Conservation (phyloP, 1,140 invertebrate genomes). For the Aphis craccivora region DNA sequence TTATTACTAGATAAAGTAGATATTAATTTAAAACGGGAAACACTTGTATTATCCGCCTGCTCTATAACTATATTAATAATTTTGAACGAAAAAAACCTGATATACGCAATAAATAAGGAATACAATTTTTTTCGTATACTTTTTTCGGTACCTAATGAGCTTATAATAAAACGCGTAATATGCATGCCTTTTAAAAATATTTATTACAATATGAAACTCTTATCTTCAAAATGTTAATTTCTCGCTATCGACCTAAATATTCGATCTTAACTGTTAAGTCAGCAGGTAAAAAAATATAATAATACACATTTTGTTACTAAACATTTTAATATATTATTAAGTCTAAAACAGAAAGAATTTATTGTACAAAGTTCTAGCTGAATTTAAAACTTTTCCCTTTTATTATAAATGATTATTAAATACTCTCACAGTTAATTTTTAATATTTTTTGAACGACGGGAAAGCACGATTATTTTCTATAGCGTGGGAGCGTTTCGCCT, state of each 20-base stretch:
- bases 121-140: too few relatives aligned
- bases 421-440: not conserved
- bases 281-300: not conserved
- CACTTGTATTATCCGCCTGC: not conserved
- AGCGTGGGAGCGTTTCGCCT: constrained; percentile 5
- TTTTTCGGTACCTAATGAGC: too few relatives aligned
- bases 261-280: not conserved
- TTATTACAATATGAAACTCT: too few relatives aligned
- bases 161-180: too few relatives aligned
- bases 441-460: not conserved
- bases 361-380: not conserved
- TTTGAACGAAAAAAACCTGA: too few relatives aligned
- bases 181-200: not conserved
- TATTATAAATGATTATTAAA: constrained; percentile 9
- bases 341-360: not conserved
- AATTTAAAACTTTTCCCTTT: not conserved
- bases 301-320: not conserved
- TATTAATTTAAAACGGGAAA: not conserved
- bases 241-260: not conserved
- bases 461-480: constrained; percentile 31
- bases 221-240: too few relatives aligned
- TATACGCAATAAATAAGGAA: too few relatives aligned
- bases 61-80: not conserved
- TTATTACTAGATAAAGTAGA: not conserved
- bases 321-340: not conserved